These are phyloP conservation scores for Heteractis magnifica DNA, from an alignment of 92 coral and sea anemone genomes.

Conservation along the genomic window DNA sequence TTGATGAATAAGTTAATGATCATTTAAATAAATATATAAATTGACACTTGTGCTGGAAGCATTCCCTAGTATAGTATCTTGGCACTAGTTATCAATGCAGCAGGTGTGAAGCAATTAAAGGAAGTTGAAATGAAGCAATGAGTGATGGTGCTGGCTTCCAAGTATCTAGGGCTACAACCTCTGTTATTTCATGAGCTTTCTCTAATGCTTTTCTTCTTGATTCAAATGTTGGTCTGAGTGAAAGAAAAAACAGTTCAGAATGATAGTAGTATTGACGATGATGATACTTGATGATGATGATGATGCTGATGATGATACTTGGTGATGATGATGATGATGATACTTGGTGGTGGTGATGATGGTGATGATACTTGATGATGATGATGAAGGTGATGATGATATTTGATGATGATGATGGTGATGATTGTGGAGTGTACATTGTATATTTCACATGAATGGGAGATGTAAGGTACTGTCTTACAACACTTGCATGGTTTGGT, in stretches of 20 bases:
- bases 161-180: slow-evolving; percentile 69
- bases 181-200: slow-evolving; percentile 70
- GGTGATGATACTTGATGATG: not conserved
- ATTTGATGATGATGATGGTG: not conserved
- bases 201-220: slow-evolving; percentile 50
- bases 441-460: too few species aligned
- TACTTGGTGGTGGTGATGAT: not conserved
- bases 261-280: not conserved
- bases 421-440: too few species aligned
- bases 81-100: not conserved
- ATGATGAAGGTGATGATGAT: not conserved
- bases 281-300: not conserved
- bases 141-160: slow-evolving; percentile 89
- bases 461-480: too few species aligned
- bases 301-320: not conserved
- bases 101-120: slow-evolving; percentile 23
- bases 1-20: too few species aligned
- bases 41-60: too few species aligned
- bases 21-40: too few species aligned
- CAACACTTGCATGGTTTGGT: too few species aligned
- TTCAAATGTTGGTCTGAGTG: slow-evolving; percentile 66
- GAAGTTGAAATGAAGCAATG: slow-evolving; percentile 55
- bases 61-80: too few species aligned
- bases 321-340: not conserved
- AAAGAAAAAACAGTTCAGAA: not conserved